Evolutionary conservation across 2,113 vertebrate genomes (phyloP).

Genomic region (Marmota flaviventris): DNA sequence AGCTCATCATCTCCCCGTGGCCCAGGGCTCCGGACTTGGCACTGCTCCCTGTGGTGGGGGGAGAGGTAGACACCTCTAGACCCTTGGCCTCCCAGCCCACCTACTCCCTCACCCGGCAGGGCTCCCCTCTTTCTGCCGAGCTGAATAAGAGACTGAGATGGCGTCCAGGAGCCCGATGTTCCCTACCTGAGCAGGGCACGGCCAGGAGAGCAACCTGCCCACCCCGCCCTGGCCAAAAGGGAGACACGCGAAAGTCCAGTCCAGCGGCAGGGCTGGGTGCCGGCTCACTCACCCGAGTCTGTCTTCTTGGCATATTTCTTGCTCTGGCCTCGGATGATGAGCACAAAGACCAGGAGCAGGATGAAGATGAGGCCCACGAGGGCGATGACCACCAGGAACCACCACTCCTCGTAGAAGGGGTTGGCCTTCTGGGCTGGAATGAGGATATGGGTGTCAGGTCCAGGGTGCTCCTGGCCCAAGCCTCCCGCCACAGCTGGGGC

Average conservation of each 20-base stretch:
- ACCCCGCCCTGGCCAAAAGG: background rate
- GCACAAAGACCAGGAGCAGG: slow-evolving; percentile 96
- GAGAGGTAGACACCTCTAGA: background rate
- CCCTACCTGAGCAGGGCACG: background rate
- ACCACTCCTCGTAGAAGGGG: slow-evolving; percentile 98
- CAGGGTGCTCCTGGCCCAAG: background rate
- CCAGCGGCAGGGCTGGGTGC: fast-evolving
- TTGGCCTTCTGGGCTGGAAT: slow-evolving; percentile 95
- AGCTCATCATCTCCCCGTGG: slow-evolving; percentile 97
- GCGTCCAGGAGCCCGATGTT: background rate
- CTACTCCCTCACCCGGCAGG: background rate
- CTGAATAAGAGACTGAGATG: background rate
- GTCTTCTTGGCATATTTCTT: slow-evolving; percentile 98
- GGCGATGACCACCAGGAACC: slow-evolving; percentile 98
- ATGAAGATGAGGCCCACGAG: slow-evolving; percentile 98
- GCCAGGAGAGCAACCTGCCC: background rate
- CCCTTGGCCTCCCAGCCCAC: fast-evolving
- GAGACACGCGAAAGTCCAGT: fast-evolving
- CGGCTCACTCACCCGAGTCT: slow-evolving; percentile 91
- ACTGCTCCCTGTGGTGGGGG: slow-evolving; percentile 89
- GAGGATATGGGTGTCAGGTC: background rate
- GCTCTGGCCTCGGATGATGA: slow-evolving; percentile 97
- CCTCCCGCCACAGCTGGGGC: fast-evolving
- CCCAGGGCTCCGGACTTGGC: slow-evolving; percentile 94
- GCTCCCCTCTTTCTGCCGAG: background rate